Evolutionary conservation across 2,113 vertebrate species (phyloP).

Genomic region (Lanius ludovicianus): DNA sequence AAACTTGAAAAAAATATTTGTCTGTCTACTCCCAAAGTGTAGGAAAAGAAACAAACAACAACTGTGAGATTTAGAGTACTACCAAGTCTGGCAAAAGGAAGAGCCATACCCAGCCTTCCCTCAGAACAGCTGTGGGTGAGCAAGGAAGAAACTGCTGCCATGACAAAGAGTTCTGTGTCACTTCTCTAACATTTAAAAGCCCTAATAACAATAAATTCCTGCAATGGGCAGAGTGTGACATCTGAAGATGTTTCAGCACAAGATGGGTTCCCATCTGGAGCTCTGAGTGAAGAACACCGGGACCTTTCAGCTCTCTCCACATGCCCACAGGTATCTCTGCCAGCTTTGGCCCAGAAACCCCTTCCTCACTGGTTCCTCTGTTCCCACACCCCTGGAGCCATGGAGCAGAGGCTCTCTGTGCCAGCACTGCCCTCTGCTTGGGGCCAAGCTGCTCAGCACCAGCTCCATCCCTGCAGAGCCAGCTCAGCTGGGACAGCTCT

Average conservation of each 20-base stretch:
- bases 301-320: not conserved
- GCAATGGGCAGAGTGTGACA: not conserved
- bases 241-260: not conserved
- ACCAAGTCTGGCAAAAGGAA: not conserved
- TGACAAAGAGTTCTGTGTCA: not conserved
- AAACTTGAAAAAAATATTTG: not conserved
- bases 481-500: not conserved
- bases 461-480: not conserved
- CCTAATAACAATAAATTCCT: not conserved
- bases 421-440: not conserved
- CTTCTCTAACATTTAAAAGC: not conserved
- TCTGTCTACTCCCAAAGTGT: not conserved
- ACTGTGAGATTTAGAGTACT: not conserved
- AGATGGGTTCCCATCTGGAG: not conserved
- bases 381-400: fast-evolving
- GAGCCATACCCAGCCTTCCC: not conserved
- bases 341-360: not conserved
- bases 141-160: not conserved
- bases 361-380: not conserved
- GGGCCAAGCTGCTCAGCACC: not conserved
- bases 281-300: not conserved
- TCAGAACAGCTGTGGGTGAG: not conserved
- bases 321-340: not conserved
- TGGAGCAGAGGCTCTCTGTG: not conserved
- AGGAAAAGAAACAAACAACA: not conserved